Conservation (phyloP, 1,140 invertebrate species). For the Matsumurasca onukii region DNA sequence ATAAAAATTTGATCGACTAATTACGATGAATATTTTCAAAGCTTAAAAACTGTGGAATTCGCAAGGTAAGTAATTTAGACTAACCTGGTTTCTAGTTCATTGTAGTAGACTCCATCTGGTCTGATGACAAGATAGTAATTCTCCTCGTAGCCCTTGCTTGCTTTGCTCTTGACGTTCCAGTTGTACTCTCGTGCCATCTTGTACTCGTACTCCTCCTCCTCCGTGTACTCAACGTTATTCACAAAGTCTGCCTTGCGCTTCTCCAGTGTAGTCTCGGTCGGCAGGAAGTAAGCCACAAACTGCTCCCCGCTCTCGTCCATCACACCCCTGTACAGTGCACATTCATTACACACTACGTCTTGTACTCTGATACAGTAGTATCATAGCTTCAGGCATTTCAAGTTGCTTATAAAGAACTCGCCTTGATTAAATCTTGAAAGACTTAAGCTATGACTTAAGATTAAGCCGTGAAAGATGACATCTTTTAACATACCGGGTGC, state of each 20-base stretch:
- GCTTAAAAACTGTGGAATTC: too few species aligned
- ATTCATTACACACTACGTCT: too few species aligned
- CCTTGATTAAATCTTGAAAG: too few species aligned
- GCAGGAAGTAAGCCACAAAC: constrained; percentile 98
- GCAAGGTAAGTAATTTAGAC: too few species aligned
- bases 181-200: constrained; percentile 95
- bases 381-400: too few species aligned
- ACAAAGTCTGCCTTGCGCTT: constrained; percentile 83
- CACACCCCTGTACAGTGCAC: constrained; percentile 83
- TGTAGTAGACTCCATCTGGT: constrained; percentile 91
- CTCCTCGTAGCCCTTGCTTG: constrained; percentile 96
- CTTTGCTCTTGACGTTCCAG: constrained; percentile 99
- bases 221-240: constrained; percentile 78
- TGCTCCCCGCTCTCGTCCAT: constrained; percentile 98
- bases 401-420: too few species aligned
- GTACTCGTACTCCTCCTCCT: constrained; percentile 92
- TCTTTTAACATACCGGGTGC: too few species aligned
- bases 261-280: constrained; percentile 86
- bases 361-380: too few species aligned
- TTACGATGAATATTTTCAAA: too few species aligned
- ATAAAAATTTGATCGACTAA: too few species aligned
- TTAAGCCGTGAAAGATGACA: too few species aligned
- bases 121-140: constrained; percentile 97
- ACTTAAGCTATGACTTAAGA: too few species aligned
- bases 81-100: constrained; percentile 91